phyloP scores from a whole-genome alignment of 2,888 invertebrate species.

The Cabera pusaria region DNA sequence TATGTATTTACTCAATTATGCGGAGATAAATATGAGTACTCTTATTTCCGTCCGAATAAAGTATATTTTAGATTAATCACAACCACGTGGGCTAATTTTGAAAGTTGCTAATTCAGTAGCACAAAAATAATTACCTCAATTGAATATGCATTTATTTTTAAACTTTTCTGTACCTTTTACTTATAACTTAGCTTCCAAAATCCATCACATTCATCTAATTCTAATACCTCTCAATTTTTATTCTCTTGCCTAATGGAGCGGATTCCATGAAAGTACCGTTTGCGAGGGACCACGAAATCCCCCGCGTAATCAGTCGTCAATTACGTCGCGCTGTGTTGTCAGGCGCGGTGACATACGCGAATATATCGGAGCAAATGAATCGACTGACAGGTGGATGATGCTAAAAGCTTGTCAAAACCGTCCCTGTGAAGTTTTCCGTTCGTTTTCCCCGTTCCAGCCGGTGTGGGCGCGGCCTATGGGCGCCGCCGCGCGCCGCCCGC shows the following conservation, averaged over 20 bases:
- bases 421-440: conserved; percentile 41
- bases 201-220: conserved; percentile 13
- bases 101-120: not conserved
- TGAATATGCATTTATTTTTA: too few species aligned
- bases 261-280: conserved; percentile 12
- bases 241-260: conserved; percentile 13
- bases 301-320: conserved; percentile 59
- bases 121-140: too few species aligned
- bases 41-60: too few species aligned
- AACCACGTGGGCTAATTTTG: not conserved
- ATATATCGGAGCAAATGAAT: conserved; percentile 52
- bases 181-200: conserved; percentile 2
- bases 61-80: too few species aligned
- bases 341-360: conserved; percentile 38
- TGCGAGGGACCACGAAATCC: conserved; percentile 44
- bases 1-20: too few species aligned
- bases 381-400: conserved; percentile 65
- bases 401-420: conserved; percentile 77
- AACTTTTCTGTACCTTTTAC: not conserved
- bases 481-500: conserved; percentile 53
- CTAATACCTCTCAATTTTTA: conserved; percentile 9
- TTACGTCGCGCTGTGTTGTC: conserved; percentile 46
- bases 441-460: conserved; percentile 71
- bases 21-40: too few species aligned
- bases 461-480: conserved; percentile 76